Base-by-base conservation (phyloP, 2,797 vertebrate species). In the Tenualosa ilisha region DNA sequence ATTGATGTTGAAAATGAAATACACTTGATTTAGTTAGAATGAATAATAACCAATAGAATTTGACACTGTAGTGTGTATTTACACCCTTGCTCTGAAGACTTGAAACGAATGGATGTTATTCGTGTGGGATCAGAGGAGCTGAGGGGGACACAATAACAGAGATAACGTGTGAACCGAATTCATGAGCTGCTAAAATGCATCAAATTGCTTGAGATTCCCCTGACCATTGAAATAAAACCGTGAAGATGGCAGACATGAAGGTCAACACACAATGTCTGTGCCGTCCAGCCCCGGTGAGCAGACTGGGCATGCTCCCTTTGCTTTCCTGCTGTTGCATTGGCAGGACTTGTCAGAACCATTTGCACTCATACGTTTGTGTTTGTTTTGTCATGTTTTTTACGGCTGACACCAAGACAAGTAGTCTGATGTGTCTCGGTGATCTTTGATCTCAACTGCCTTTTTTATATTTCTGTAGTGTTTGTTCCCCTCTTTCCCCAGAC, bases 351-450 rank as follows among this genome's bases (percentile, higher is more conserved):
- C 50, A 12, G 89, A 93, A 90, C 91, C 90, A 89, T 89, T 92
- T 95, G 94, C 93, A 95, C 93, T 94, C 92, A 91, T 92, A 94
- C 92, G 90, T 90, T 85, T 89, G 53, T 88, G 82, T 82, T 87
- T 88, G 85, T 87, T 89, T 90, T 92, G 72, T 83, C 51, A 81
- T 88, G 85, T 93, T 95, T 95, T 95, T 84, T 94, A 94, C 89
- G 93, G 91, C 72, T 79, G 20, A 37, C 4, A 88, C 89, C 91
- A 90, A 89, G 88, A 87, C 91, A 89, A 90, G 89, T 90, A 91
- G 92, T 93, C 92, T 89, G 86, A 91, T 86, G 84, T 85, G 88
- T 91, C 86, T 91, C 87, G 81, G 91, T 93, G 92, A 81, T 92
- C 93, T 92, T 92, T 93, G 92, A 81, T 92, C 93, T 92, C 89